Evolutionary conservation across 2,888 invertebrate species (phyloP), one percentile per base, ranked within the genome.

Genomic region (Acrobasis repandana): DNA sequence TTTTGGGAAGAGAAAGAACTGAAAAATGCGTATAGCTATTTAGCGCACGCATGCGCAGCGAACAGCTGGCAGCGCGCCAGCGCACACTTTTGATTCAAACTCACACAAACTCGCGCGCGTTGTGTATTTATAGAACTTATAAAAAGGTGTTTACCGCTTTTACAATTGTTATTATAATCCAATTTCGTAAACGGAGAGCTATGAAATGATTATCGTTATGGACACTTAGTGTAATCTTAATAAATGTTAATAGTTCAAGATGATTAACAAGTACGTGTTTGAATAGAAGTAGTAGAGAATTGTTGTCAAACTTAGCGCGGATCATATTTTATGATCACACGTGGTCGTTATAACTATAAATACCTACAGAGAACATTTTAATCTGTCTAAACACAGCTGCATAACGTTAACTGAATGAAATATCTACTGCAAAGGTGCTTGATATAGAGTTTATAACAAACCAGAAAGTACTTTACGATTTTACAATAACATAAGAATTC

Each of bases 41-140:
- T 82, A 83, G 85, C 75, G 73, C 83, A 75, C 85, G 88, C 83
- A 79, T 77, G 85, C 87, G 88, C 83, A 70, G 67, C 71, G 70
- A 68, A 66, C 63, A 57, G 51, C 73, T 91, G 92, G 91, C 88
- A 63, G 28, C n/a, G 61, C 70, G 88, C 92, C 91, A 91, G 76
- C 81, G 71, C 81, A 73, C 84, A 80, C 75, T 85, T 87, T 86
- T 89, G 86, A 89, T 88, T 81, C 85, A 88, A 86, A 85, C 88
- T 79, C 81, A 74, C 80, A 82, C 83, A 79, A 79, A 82, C 78
- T 74, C 73, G 75, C 70, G 65, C 69, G 72, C 70, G 71, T 73
- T 62, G 62, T 52, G 70, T 91, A 91, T 92, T 90, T 85, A 87
- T 91, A 91, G 91, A 88, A 79, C 71, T 81, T 85, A 88, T 88